Base-by-base conservation (phyloP, 2,888 invertebrate species). In the Archips crataeganus region DNA sequence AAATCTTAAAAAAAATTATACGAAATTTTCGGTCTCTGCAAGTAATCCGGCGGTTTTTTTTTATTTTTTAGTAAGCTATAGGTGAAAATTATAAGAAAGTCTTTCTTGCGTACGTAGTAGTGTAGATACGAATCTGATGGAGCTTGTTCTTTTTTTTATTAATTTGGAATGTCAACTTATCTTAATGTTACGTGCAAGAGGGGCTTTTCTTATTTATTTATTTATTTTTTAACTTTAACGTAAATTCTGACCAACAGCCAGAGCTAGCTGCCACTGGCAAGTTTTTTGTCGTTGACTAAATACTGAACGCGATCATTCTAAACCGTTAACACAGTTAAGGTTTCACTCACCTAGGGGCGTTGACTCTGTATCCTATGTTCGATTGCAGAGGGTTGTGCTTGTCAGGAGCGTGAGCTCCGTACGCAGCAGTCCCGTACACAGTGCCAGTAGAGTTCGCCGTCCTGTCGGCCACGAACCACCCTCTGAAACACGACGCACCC, bases 401-500 rank as follows among this genome's bases (percentile, higher is more conserved):
- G 81, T 91, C 91, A 89, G 92, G 91, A 92, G 92, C 91, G 83
- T 85, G 87, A 79, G 90, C 93, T 90, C 93, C 95, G 82, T 81
- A 88, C 85, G 87, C 90, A 81, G 86, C 84, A 84, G 95, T 86
- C 81, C 89, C 93, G 95, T 95, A 95, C 87, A 94, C 95, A 95
- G 96, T 95, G 91, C 96, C 95, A 92, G 95, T 92, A 90, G 96
- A 96, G 95, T 93, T 90, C 92, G 94, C 94, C 92, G 97, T 96
- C 96, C 94, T 92, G 97, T 95, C 96, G 94, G 96, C 96, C 91
- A 96, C 96, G 96, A 96, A 96, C 96, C 86, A 96, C 97, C 92
- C 87, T 88, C 94, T 94, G 94, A 92, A 94, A 92, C 87, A 92
- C 89, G 89, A 89, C 80, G 89, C 83, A 89, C 84, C 82, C 84